These are phyloP conservation scores for Athalia cordata DNA, from an alignment of 2,888 invertebrate species.

Conservation along the genomic window DNA sequence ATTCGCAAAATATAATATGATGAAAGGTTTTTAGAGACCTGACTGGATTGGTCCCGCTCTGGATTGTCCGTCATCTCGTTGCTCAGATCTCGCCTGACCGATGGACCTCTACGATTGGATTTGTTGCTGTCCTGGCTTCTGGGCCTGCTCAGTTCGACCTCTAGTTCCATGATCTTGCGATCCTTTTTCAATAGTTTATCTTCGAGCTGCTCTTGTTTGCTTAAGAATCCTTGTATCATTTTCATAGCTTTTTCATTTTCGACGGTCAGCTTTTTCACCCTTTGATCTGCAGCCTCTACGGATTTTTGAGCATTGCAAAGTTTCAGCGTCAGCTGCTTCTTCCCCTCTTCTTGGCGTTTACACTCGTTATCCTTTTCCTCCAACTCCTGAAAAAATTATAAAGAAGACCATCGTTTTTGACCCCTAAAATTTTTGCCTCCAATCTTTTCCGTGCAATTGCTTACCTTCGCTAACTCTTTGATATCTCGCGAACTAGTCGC, in stretches of 20 bases:
- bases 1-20: background rate
- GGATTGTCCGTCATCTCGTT: conserved; percentile 60
- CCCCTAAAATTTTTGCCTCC: background rate
- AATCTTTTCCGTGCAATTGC: no score
- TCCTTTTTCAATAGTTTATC: conserved; percentile 69
- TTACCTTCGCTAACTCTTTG: conserved; percentile 62
- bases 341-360: conserved; percentile 65
- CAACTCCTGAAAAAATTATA: conserved; percentile 58
- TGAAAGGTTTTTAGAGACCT: conserved; percentile 58
- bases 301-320: conserved; percentile 64
- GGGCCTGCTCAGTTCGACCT: conserved; percentile 57
- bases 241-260: conserved; percentile 77
- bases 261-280: conserved; percentile 73
- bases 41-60: conserved; percentile 65
- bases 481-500: conserved; percentile 51
- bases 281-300: conserved; percentile 59
- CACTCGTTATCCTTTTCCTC: conserved; percentile 64
- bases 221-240: conserved; percentile 78
- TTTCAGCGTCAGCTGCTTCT: conserved; percentile 66
- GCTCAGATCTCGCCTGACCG: conserved; percentile 57
- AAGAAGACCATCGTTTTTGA: background rate
- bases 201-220: conserved; percentile 76
- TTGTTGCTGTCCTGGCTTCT: conserved; percentile 23
- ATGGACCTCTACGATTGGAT: conserved; percentile 37
- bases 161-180: conserved; percentile 63